phyloP scores from a whole-genome alignment of 2,113 vertebrate species.

The Rhinoderma darwinii region DNA sequence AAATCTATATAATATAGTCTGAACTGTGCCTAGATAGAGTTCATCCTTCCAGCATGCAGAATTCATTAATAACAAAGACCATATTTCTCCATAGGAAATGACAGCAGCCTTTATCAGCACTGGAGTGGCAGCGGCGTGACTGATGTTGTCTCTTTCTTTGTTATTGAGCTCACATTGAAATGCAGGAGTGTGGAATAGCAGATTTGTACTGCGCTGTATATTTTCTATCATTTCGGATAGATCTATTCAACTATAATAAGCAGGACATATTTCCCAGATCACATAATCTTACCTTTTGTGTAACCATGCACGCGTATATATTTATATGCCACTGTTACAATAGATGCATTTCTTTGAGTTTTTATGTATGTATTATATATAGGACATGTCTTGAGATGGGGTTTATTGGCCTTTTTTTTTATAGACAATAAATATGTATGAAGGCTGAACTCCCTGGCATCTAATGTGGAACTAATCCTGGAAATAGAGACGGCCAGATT shows the following conservation, averaged over 20 bases:
- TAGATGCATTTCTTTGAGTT: not conserved
- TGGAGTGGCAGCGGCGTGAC: not conserved
- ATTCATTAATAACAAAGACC: conserved; percentile 17
- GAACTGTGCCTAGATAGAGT: not conserved
- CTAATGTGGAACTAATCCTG: conserved; percentile 31
- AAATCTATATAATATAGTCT: not conserved
- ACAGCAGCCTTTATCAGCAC: not conserved
- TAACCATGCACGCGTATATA: no score
- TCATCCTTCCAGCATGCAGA: conserved; percentile 9
- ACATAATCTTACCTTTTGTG: not conserved
- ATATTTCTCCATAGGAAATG: conserved; percentile 30
- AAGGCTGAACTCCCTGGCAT: not conserved
- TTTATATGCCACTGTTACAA: not conserved
- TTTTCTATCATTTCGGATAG: not conserved
- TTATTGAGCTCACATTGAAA: not conserved
- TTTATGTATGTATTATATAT: not conserved
- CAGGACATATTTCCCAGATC: not conserved
- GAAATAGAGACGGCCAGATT: not conserved
- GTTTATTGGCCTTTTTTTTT: not conserved
- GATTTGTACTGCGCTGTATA: not conserved
- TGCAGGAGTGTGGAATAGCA: not conserved
- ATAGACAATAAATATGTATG: conserved; percentile 24
- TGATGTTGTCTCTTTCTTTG: conserved; percentile 5
- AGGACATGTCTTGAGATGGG: not conserved
- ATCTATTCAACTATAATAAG: not conserved